Base-by-base conservation (phyloP, 2,797 vertebrate species). In the Dipus sagitta region DNA sequence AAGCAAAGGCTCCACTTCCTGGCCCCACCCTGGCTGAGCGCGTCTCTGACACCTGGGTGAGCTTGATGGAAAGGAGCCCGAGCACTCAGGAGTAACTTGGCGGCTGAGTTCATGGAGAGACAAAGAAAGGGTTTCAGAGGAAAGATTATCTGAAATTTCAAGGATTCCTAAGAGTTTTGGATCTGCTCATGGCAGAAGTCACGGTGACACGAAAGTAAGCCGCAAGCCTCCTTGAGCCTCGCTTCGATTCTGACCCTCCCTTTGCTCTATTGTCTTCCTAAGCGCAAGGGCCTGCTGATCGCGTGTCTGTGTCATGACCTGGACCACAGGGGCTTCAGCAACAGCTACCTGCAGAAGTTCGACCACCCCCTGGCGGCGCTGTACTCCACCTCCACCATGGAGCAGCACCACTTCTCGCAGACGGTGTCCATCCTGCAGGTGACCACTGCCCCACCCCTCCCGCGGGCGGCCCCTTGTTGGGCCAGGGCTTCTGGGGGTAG, bases 351-450 rank as follows among this genome's bases (percentile, higher is more conserved):
- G 96, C 99, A 99, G 98, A 99, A 99, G 97, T 99, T 99, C 95
- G 99, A 99, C 97, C 99, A 99, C 95, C 99, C 99, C 0, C 98
- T 99, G 97, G 99, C 99, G 18, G 99, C 99, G 3, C 98, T 99
- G 28, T 99, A 99, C 97, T 99, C 99, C 98, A 99, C 99, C 0
- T 99, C 99, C 92, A 99, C 99, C 62, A 99, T 99, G 99, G 99
- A 99, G 96, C 99, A 99, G 96, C 99, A 99, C 96, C 99, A 99
- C 98, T 99, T 99, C 98, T 99, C 99, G 0, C 99, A 99, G 98
- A 99, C 99, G 0, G 99, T 99, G 97, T 99, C 99, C 96, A 99
- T 99, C 97, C 98, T 99, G 83, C 99, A 99, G 99, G 99, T 99
- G 99, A 98, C 96, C 97, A 98, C n/a, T n/a, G 13, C n/a, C 1